A percentile compares a stretch with the other conserved stretches of the same genome.
These are phyloP conservation scores for Sphaeramia orbicularis DNA, from an alignment of 2,797 vertebrate species.

Conservation along the genomic window DNA sequence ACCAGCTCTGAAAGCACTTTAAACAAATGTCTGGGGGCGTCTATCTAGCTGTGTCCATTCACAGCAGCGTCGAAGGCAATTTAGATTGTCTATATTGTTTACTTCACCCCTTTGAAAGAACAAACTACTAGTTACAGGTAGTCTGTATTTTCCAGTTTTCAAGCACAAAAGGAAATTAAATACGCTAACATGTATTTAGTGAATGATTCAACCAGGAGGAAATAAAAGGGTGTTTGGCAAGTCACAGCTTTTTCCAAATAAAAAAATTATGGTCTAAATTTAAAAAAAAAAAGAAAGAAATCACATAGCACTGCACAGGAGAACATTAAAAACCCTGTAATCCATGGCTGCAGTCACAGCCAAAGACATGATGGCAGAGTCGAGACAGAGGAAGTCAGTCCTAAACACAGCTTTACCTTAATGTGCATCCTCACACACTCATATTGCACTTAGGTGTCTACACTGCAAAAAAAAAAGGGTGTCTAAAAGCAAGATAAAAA, in stretches of 20 bases:
- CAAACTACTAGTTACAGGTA: slow-evolving; percentile 10
- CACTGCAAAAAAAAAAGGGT: background rate
- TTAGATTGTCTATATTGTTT: slow-evolving; percentile 1
- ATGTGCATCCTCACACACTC: slow-evolving; percentile 7
- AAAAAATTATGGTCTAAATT: slow-evolving; percentile 35
- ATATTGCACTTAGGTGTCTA: slow-evolving; percentile 63
- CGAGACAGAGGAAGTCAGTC: slow-evolving; percentile 12
- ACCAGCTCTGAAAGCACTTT: slow-evolving; percentile 1
- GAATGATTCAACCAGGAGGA: slow-evolving; percentile 10
- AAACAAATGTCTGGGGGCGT: slow-evolving; percentile 11
- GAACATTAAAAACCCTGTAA: slow-evolving; percentile 46
- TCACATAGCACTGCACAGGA: slow-evolving; percentile 20
- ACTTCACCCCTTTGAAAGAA: slow-evolving; percentile 15
- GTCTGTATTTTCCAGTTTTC: slow-evolving; percentile 29
- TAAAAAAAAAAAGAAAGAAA: slow-evolving; percentile 1
- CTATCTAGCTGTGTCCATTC: slow-evolving; percentile 22
- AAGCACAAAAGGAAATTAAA: slow-evolving; percentile 21
- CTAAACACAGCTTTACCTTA: slow-evolving; percentile 19
- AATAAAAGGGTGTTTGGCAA: slow-evolving; percentile 23
- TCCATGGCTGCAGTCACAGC: slow-evolving; percentile 21
- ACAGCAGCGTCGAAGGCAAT: slow-evolving; percentile 36
- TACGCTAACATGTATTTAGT: slow-evolving; percentile 31
- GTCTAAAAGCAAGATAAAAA: background rate
- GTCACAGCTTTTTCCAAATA: slow-evolving; percentile 30
- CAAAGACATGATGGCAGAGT: slow-evolving; percentile 14